Percentiles rank a stretch among this genome's conserved stretches.
Conservation (phyloP, 2,113 vertebrate species). For the Mesocricetus auratus region DNA sequence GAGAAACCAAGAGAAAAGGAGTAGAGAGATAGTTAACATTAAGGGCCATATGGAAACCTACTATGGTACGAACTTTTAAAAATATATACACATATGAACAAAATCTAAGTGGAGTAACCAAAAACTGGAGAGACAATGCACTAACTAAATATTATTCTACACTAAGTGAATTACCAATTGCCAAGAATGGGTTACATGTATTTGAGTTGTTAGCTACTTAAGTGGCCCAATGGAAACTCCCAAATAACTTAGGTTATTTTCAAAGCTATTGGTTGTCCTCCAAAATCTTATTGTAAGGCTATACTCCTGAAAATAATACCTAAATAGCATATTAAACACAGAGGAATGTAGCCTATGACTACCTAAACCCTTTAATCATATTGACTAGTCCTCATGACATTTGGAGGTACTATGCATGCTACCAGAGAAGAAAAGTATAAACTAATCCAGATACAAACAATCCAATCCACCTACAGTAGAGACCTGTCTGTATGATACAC, state of each 20-base stretch:
- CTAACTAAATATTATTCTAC: background rate
- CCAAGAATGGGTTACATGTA: too few species aligned
- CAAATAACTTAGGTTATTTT: background rate
- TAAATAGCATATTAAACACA: background rate
- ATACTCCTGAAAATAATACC: background rate
- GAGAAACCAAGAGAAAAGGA: fast-evolving
- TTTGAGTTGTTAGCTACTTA: background rate
- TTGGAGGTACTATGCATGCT: background rate
- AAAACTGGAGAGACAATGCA: background rate
- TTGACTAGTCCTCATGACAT: background rate
- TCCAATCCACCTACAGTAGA: background rate
- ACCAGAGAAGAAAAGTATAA: background rate
- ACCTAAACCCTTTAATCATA: background rate
- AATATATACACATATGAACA: background rate
- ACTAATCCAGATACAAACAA: background rate
- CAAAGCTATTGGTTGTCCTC: background rate
- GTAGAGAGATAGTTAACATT: background rate
- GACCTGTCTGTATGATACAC: background rate
- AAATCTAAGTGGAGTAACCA: background rate
- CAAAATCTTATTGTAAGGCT: too few species aligned
- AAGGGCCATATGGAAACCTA: background rate
- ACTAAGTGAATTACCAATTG: background rate
- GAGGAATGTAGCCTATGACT: background rate
- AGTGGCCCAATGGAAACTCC: background rate
- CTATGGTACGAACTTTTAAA: background rate